Conservation (phyloP, 2,797 vertebrate genomes). For the Rhinatrema bivittatum region DNA sequence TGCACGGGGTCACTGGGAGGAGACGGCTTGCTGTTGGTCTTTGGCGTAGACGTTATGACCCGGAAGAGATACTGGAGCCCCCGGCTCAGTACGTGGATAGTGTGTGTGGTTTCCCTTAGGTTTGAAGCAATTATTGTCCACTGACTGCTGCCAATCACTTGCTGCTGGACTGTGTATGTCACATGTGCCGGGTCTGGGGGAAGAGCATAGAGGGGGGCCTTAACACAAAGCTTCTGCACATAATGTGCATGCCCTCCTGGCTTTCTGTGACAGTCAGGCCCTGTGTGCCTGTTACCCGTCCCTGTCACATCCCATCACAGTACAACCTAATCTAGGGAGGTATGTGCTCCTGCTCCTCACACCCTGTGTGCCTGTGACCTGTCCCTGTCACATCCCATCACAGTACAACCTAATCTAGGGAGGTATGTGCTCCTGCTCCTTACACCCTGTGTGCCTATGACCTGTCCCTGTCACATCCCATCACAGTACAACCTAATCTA, state of each 20-base stretch:
- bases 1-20: constrained; percentile 70
- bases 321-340: too few species aligned
- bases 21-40: constrained; percentile 90
- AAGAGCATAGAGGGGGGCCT: not conserved
- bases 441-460: too few species aligned
- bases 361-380: too few species aligned
- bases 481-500: too few species aligned
- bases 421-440: too few species aligned
- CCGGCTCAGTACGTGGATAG: constrained; percentile 73
- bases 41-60: constrained; percentile 80
- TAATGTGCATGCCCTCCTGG: too few species aligned
- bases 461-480: too few species aligned
- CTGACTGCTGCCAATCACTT: constrained; percentile 83
- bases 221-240: too few species aligned
- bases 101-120: constrained; percentile 71
- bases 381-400: too few species aligned
- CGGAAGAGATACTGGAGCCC: constrained; percentile 81
- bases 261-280: not conserved
- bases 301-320: too few species aligned
- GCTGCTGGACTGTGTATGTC: constrained; percentile 89
- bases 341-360: too few species aligned
- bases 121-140: constrained; percentile 81
- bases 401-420: too few species aligned
- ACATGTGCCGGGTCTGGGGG: constrained; percentile 71
- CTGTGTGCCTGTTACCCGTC: not conserved